Evolutionary conservation across 2,888 invertebrate genomes (phyloP).

Genomic region (Gerris lacustris): DNA sequence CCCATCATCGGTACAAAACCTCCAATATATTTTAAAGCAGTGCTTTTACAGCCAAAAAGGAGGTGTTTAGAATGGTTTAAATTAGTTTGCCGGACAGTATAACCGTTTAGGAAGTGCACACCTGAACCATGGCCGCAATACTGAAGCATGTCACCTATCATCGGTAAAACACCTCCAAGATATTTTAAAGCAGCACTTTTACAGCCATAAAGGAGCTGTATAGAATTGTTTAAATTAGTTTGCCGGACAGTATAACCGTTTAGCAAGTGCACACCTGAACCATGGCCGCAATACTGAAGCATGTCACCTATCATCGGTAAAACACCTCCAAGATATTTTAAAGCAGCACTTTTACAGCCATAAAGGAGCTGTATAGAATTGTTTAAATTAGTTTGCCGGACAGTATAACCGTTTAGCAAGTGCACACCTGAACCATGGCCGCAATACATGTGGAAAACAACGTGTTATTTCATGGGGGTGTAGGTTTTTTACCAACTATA

Average conservation of each 20-base stretch:
- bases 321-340: constrained; percentile 41
- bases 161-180: constrained; percentile 44
- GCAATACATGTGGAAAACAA: constrained; percentile 51
- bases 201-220: constrained; percentile 58
- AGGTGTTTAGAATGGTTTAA: constrained; percentile 44
- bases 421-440: constrained; percentile 66
- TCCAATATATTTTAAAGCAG: constrained; percentile 41
- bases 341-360: constrained; percentile 57
- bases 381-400: constrained; percentile 40
- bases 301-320: constrained; percentile 49
- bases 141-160: constrained; percentile 47
- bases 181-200: constrained; percentile 47
- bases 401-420: constrained; percentile 44
- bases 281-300: constrained; percentile 55
- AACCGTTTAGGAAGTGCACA: constrained; percentile 47
- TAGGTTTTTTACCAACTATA: constrained; percentile 44
- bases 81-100: constrained; percentile 40
- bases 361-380: constrained; percentile 50
- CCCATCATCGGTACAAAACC: constrained; percentile 47
- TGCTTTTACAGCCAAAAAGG: constrained; percentile 62
- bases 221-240: constrained; percentile 38
- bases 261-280: constrained; percentile 55
- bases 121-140: constrained; percentile 66
- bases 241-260: constrained; percentile 44
- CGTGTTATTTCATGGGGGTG: constrained; percentile 43